phyloP scores from a whole-genome alignment of 2,113 vertebrate species.

The Daubentonia madagascariensis region DNA sequence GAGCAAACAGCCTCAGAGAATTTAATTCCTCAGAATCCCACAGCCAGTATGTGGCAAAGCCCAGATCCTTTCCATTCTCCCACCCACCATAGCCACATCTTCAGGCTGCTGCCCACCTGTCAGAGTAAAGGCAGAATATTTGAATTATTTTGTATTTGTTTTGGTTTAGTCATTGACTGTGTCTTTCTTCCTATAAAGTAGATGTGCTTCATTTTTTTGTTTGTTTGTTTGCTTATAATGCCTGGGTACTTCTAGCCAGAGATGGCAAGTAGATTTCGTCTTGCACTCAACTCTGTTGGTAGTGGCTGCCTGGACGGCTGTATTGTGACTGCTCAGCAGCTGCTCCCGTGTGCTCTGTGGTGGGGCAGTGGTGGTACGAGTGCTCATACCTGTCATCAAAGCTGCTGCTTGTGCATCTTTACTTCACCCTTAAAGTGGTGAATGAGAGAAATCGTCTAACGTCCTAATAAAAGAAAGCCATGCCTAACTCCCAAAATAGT shows the following conservation, averaged over 20 bases:
- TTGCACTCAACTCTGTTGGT: neutral
- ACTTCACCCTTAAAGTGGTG: neutral
- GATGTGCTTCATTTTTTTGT: neutral
- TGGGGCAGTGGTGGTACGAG: no score
- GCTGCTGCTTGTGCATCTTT: neutral
- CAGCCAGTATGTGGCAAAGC: neutral
- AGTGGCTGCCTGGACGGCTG: neutral
- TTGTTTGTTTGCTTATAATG: neutral
- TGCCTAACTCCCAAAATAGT: neutral
- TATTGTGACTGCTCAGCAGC: neutral
- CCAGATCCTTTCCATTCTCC: neutral
- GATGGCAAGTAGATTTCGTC: neutral
- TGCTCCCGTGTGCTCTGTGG: neutral
- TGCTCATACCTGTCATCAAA: neutral
- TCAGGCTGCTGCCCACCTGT: neutral
- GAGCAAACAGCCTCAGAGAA: neutral
- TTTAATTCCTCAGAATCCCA: neutral
- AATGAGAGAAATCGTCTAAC: neutral
- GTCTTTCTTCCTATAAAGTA: neutral
- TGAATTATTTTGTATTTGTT: neutral
- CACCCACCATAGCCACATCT: neutral
- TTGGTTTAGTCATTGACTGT: constrained; percentile 1
- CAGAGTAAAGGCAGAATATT: neutral
- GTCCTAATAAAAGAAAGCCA: neutral
- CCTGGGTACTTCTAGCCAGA: neutral